Evolutionary conservation across 2,888 invertebrate species (phyloP), one percentile per base, ranked within the genome.

Genomic region (Drosophila melanocephala): DNA sequence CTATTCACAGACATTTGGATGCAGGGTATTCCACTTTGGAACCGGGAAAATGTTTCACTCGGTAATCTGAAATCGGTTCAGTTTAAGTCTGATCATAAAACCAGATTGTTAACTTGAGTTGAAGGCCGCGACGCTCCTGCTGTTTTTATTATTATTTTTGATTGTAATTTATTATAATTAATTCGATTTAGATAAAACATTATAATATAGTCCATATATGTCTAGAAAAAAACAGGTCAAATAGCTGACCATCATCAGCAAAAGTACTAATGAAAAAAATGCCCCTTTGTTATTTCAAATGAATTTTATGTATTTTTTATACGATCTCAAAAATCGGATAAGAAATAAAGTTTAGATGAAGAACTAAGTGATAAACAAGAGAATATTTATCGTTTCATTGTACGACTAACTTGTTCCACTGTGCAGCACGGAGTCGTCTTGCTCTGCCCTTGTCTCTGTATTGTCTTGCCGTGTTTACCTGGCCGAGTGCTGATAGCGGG

Each of bases 381-480:
- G 5, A 44, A 22, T 44, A 44, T 22, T 22, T 44, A 22, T 44
- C 5, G 22, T 44, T 22, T 5, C 44, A 44, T n/a, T 22, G 22
- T 12, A 22, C 5, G 12, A 12, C 5, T 14, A n/a, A 47, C 37
- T 37, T 59, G 44, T 19, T 6, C 65, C 74, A 74, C 65, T 60
- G 81, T 78, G 77, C 77, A 1, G 16, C 42, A 1, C 12, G 42
- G n/a, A 22, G 47, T 16, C 37, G 22, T 30, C n/a, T 7, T 33
- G 39, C 28, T n/a, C 39, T 60, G 28, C 51, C 51, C 26, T 39
- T 72, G 47, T 32, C 28, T 12, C 50, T 51, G 26, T 4, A 47
- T 16, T 47, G 22, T n/a, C 16, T 50, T 51, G 53, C 1, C 57
- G 28, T 80, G 76, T 77, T 80, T 62, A 77, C 61, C 69, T 14